These are phyloP conservation scores for Eumeta japonica DNA, from an alignment of 1,140 invertebrate species.

Conservation along the genomic window DNA sequence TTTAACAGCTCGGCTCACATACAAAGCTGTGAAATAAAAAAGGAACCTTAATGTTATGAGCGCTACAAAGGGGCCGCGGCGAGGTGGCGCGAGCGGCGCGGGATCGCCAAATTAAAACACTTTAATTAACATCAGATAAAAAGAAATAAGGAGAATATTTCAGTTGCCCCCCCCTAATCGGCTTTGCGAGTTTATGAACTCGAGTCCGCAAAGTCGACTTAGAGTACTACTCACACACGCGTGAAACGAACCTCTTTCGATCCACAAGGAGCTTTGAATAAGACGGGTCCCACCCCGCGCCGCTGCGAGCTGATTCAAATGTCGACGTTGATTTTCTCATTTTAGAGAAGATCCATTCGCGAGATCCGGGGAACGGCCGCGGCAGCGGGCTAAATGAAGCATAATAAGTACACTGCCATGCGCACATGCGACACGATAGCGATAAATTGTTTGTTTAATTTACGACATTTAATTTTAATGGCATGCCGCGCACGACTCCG, in stretches of 20 bases:
- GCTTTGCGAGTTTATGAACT: conserved; percentile 16
- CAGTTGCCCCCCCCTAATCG: conserved; percentile 21
- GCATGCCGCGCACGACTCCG: no score
- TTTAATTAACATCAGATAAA: conserved; percentile 30
- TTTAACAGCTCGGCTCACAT: conserved; percentile 40
- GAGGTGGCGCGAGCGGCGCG: conserved; percentile 7
- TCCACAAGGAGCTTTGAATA: conserved; percentile 21
- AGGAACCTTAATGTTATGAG: conserved; percentile 23
- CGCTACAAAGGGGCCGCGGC: no score
- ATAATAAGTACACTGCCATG: neutral
- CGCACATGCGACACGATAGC: conserved; percentile 1
- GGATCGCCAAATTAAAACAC: conserved; percentile 27
- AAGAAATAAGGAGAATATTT: conserved; percentile 26
- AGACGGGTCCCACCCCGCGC: conserved; percentile 20
- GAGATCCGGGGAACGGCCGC: no score
- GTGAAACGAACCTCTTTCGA: conserved; percentile 30
- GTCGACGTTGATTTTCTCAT: conserved; percentile 28
- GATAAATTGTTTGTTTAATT: no score
- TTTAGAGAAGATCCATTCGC: conserved; percentile 19
- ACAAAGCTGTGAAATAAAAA: conserved; percentile 33
- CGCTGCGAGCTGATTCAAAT: conserved; percentile 27
- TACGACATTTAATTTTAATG: no score
- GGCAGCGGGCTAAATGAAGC: conserved; percentile 3
- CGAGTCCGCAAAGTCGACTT: conserved; percentile 15
- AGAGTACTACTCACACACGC: conserved; percentile 26